A percentile compares a stretch with the other conserved stretches of the same genome.
Evolutionary conservation across 2,888 invertebrate species (phyloP).

Genomic region (Agrypnus murinus): DNA sequence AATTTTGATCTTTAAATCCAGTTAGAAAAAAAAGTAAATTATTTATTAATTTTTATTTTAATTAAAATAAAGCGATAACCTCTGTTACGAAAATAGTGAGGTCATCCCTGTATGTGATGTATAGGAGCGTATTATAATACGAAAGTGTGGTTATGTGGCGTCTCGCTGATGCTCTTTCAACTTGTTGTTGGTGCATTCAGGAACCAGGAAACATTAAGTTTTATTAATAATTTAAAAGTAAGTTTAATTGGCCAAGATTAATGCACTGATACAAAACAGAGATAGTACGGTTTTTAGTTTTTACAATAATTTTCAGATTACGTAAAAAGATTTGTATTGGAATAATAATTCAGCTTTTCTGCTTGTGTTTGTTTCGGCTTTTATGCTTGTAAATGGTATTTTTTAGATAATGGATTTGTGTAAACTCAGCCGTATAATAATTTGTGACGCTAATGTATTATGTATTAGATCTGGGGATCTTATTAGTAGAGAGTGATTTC

Average conservation of each 20-base stretch:
- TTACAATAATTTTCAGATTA: conserved; percentile 19
- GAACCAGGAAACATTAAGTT: conserved; percentile 49
- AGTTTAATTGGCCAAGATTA: conserved; percentile 46
- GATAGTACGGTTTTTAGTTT: conserved; percentile 43
- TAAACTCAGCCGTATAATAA: too few relatives aligned
- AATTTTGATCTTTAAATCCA: conserved; percentile 29
- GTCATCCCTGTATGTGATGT: too few relatives aligned
- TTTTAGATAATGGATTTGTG: too few relatives aligned
- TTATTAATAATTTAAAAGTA: conserved; percentile 40
- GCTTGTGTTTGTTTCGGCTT: too few relatives aligned
- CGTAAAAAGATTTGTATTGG: conserved; percentile 7
- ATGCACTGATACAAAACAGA: conserved; percentile 38
- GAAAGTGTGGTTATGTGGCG: too few relatives aligned
- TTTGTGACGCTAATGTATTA: too few relatives aligned
- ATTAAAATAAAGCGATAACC: conserved; percentile 31
- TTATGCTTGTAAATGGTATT: neutral
- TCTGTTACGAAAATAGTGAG: too few relatives aligned
- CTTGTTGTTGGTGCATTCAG: conserved; percentile 25
- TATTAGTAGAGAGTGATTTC: too few relatives aligned
- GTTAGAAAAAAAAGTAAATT: conserved; percentile 30
- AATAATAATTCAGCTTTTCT: neutral
- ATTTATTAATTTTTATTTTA: too few relatives aligned
- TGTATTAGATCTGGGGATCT: too few relatives aligned
- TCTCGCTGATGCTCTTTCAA: too few relatives aligned
- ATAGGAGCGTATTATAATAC: too few relatives aligned